Evolutionary conservation across 2,797 vertebrate species (phyloP), one percentile per base, ranked within the genome.

Genomic region (Pseudomugil tenellus): DNA sequence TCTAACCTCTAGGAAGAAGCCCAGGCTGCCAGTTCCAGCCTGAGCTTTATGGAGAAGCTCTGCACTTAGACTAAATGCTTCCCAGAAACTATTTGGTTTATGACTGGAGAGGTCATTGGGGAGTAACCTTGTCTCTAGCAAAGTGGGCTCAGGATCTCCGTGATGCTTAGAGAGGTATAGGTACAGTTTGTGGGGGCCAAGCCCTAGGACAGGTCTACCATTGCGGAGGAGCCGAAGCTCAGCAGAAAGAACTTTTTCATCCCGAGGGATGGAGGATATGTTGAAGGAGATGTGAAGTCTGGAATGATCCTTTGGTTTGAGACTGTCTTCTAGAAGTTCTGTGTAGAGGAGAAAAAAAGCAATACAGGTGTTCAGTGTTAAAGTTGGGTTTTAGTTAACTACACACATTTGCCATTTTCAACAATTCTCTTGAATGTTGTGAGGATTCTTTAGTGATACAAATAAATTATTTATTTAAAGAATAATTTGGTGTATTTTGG

Each of bases 211-310:
- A 8, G 73, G 65, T 64, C 67, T 74, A 25, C 81, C 72, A 26
- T 60, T 79, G 12, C 67, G 88, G 39, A 91, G 89, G 59, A 96
- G 88, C 13, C 94, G 94, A 2, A 96, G 90, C 85, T 96, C 95
- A 13, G 93, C 94, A 0, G 94, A 95, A 19, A 94, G 84, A 76
- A 96, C 81, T n/a, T 67, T 90, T 89, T 96, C 95, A 70, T 94
- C 92, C 31, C 83, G 71, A 26, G 95, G 94, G 67, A 96, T 92
- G 73, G 93, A 93, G 41, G 94, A 95, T 59, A 96, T 86, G 61
- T 96, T 95, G 83, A 96, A 96, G 58, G 83, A 85, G 77, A 95
- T 93, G 77, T 89, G 91, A 48, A 92, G 71, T 66, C 52, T 81
- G 39, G 67, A 88, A 4, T 2, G 71, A 72, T 86, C 83, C 16